These are phyloP conservation scores for Danaus plexippus DNA, from an alignment of 1,140 invertebrate species.

Conservation along the genomic window DNA sequence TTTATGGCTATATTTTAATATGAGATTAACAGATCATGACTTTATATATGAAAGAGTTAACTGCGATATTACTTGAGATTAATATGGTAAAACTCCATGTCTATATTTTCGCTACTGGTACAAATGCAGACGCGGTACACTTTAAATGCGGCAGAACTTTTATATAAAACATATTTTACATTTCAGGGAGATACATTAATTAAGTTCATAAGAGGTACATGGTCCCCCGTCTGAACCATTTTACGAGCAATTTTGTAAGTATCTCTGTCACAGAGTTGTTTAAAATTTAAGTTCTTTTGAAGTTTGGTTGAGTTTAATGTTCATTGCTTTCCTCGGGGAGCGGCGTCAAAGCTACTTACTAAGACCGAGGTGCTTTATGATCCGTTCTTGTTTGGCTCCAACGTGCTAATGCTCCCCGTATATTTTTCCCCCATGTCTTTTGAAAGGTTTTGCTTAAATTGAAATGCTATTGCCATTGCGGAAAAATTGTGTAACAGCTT, in stretches of 20 bases:
- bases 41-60: too few relatives aligned
- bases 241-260: constrained; percentile 26
- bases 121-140: constrained; percentile 3
- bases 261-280: constrained; percentile 22
- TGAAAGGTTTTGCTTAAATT: constrained; percentile 18
- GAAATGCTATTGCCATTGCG: constrained; percentile 10
- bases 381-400: constrained; percentile 25
- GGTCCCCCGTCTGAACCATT: constrained; percentile 16
- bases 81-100: too few relatives aligned
- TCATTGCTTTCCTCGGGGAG: constrained; percentile 26
- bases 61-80: too few relatives aligned
- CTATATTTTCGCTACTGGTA: too few relatives aligned
- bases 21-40: too few relatives aligned
- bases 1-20: too few relatives aligned
- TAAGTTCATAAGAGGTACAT: constrained; percentile 24
- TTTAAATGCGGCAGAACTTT: constrained; percentile 14
- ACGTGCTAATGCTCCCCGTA: constrained; percentile 16
- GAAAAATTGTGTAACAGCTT: too few relatives aligned
- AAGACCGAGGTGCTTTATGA: constrained; percentile 23
- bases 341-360: constrained; percentile 28
- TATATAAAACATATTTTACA: constrained; percentile 15
- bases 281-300: constrained; percentile 30
- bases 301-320: constrained; percentile 28
- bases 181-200: constrained; percentile 22
- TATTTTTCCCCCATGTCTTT: constrained; percentile 18